phyloP scores from a whole-genome alignment of 1,140 invertebrate species.

The Atta colombica region DNA sequence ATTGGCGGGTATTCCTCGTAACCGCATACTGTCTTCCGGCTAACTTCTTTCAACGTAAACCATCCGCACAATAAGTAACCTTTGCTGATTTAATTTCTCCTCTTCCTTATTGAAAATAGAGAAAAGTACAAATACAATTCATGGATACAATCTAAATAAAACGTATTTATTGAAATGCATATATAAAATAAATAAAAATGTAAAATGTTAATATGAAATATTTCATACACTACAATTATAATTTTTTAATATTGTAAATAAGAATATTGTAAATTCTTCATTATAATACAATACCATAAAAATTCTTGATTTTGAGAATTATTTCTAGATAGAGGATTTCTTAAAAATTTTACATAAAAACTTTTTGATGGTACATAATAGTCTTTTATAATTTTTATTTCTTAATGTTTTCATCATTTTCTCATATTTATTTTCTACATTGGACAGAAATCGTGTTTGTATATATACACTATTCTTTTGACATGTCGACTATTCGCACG shows the following conservation, averaged over 20 bases:
- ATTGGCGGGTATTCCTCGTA: constrained; percentile 51
- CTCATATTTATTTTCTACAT: not conserved
- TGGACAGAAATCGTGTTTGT: not conserved
- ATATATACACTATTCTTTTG: not conserved
- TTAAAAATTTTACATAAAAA: no score
- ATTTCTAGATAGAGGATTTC: no score
- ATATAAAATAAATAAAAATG: no score
- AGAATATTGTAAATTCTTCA: not conserved
- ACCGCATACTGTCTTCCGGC: constrained; percentile 45
- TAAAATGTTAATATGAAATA: not conserved
- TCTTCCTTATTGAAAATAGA: not conserved
- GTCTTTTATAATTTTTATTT: no score
- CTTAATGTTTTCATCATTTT: not conserved
- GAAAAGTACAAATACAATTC: not conserved
- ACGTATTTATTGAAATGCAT: not conserved
- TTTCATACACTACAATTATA: not conserved
- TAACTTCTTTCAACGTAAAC: constrained; percentile 46
- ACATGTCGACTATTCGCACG: constrained; percentile 27
- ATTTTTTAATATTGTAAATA: not conserved
- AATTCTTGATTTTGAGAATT: not conserved
- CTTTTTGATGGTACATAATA: no score
- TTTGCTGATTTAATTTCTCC: constrained; percentile 46
- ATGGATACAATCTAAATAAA: constrained; percentile 5
- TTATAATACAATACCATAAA: not conserved
- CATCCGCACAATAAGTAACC: constrained; percentile 45